Evolutionary conservation across 2,113 vertebrate genomes (phyloP).

Genomic region (Stegastes partitus): DNA sequence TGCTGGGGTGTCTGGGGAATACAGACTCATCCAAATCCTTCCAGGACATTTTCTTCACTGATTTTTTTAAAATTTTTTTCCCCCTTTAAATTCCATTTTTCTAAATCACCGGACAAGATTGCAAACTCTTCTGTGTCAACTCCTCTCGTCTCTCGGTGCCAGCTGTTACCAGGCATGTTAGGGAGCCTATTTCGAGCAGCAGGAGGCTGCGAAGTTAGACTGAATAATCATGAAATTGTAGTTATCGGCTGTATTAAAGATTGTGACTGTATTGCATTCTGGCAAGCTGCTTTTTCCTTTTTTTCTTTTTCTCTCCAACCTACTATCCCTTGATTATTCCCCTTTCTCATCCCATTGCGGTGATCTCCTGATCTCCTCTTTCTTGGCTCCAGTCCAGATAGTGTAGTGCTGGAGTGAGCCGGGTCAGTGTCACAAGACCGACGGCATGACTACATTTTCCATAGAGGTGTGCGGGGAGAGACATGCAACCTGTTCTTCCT

Average conservation of each 20-base stretch:
- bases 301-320: background rate
- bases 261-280: background rate
- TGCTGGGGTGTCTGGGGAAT: background rate
- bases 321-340: conserved; percentile 21
- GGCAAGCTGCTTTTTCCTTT: background rate
- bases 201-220: conserved; percentile 35
- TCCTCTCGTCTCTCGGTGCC: conserved; percentile 45
- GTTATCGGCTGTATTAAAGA: background rate
- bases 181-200: conserved; percentile 62
- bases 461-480: conserved; percentile 61
- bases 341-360: conserved; percentile 49
- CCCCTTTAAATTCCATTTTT: background rate
- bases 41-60: background rate
- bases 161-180: conserved; percentile 68
- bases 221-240: conserved; percentile 17
- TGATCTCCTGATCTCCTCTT: conserved; percentile 58
- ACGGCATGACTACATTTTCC: conserved; percentile 81
- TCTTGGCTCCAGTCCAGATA: conserved; percentile 58
- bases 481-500: background rate
- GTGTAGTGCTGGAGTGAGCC: conserved; percentile 54
- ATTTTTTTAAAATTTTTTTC: background rate
- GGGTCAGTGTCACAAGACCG: conserved; percentile 79
- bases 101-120: conserved; percentile 23
- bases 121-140: conserved; percentile 50
- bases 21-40: background rate